phyloP scores from a whole-genome alignment of 2,888 invertebrate species.

The Calameuta pallipes region DNA sequence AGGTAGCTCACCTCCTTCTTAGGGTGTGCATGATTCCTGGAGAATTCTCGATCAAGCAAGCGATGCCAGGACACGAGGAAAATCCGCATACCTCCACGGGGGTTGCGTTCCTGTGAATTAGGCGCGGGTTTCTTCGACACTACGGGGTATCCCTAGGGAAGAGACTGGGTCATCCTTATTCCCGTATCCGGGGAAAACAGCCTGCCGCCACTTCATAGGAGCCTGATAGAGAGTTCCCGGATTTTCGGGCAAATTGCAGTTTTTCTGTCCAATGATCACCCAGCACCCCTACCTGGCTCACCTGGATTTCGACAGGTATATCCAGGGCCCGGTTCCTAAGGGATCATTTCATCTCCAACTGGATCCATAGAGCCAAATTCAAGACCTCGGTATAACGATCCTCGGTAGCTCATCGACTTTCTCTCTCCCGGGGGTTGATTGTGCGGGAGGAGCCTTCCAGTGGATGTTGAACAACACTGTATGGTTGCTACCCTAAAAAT shows the following conservation, averaged over 20 bases:
- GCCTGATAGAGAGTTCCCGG: conserved; percentile 56
- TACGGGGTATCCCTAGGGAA: conserved; percentile 3
- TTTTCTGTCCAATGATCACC: conserved; percentile 42
- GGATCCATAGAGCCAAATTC: background rate
- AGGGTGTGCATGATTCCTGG: background rate
- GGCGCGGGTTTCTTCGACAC: conserved; percentile 52
- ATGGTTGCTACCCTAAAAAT: background rate
- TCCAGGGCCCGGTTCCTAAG: background rate
- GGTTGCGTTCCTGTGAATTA: conserved; percentile 55
- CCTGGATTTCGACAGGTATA: conserved; percentile 33
- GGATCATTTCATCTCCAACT: background rate
- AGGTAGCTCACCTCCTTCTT: background rate
- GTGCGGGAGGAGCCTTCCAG: background rate
- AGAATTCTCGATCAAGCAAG: background rate
- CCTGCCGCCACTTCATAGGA: conserved; percentile 37
- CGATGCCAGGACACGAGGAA: background rate
- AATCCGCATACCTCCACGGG: conserved; percentile 33
- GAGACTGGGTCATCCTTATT: background rate
- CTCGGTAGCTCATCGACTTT: background rate
- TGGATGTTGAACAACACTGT: background rate
- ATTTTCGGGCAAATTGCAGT: conserved; percentile 60
- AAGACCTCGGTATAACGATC: too few relatives aligned
- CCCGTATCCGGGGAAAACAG: conserved; percentile 11
- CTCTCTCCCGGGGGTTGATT: background rate
- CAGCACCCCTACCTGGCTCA: conserved; percentile 13